These are phyloP conservation scores for Drosophila subsilvestris DNA, from an alignment of 2,888 invertebrate species.

Conservation along the genomic window DNA sequence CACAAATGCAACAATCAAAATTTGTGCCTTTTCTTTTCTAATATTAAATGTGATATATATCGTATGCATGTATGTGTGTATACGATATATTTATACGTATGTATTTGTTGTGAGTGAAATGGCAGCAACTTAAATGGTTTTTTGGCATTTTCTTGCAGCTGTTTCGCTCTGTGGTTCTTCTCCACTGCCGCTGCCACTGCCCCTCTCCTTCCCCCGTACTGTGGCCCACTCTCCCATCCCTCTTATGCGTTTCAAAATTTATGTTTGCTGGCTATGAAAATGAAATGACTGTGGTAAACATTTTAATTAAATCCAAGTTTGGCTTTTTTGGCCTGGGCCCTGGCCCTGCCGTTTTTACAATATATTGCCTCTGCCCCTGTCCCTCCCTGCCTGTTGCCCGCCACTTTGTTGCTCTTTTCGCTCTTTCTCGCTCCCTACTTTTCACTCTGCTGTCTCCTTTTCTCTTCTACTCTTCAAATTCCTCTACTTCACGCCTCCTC, in stretches of 20 bases:
- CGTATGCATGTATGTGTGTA: conserved; percentile 30
- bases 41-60: no score
- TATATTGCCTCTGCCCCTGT: conserved; percentile 58
- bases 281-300: conserved; percentile 80
- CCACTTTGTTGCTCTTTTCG: conserved; percentile 45
- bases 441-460: neutral
- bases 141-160: conserved; percentile 78
- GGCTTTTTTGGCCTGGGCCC: conserved; percentile 55
- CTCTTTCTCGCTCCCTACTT: neutral
- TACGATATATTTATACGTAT: conserved; percentile 11
- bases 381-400: conserved; percentile 9
- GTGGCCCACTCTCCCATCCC: conserved; percentile 28
- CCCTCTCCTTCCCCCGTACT: conserved; percentile 7
- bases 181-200: conserved; percentile 11
- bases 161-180: conserved; percentile 74
- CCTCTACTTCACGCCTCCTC: neutral
- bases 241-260: conserved; percentile 73
- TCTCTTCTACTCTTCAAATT: neutral
- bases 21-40: conserved; percentile 34
- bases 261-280: conserved; percentile 79
- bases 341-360: conserved; percentile 52
- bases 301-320: conserved; percentile 79
- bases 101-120: conserved; percentile 21
- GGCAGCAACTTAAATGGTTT: conserved; percentile 74
- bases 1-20: conserved; percentile 75